Percentiles rank a stretch among this genome's conserved stretches.
These are phyloP conservation scores for Melangyna quadrimaculata DNA, from an alignment of 2,888 invertebrate species.

Conservation along the genomic window DNA sequence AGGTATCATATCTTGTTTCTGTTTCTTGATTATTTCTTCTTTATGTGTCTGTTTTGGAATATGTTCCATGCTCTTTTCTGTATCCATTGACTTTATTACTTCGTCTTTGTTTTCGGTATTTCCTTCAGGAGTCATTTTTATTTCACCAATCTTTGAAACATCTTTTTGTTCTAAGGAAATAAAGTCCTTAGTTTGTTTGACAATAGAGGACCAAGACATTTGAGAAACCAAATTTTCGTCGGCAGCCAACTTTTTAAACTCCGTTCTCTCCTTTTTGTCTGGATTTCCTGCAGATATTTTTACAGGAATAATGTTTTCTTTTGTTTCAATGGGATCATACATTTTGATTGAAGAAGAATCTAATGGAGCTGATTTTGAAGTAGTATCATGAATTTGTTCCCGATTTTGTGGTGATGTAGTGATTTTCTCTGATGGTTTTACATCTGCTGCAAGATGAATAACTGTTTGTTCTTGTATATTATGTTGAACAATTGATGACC, in stretches of 20 bases:
- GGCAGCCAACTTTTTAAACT: background rate
- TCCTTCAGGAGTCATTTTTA: background rate
- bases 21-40: background rate
- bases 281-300: background rate
- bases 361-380: background rate
- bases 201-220: slow-evolving; percentile 48
- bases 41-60: background rate
- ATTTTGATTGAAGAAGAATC: background rate
- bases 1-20: background rate
- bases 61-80: background rate
- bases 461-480: background rate
- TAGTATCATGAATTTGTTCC: background rate
- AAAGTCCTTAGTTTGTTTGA: slow-evolving; percentile 14
- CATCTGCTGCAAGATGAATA: background rate
- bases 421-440: background rate
- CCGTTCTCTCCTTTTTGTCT: background rate
- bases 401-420: background rate
- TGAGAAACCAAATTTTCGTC: background rate
- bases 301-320: background rate
- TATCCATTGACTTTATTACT: background rate
- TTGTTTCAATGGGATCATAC: background rate
- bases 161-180: background rate
- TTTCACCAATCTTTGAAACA: background rate
- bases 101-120: background rate
- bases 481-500: slow-evolving; percentile 15